phyloP scores from a whole-genome alignment of 2,888 invertebrate species.

The Scaeva pyrastri region DNA sequence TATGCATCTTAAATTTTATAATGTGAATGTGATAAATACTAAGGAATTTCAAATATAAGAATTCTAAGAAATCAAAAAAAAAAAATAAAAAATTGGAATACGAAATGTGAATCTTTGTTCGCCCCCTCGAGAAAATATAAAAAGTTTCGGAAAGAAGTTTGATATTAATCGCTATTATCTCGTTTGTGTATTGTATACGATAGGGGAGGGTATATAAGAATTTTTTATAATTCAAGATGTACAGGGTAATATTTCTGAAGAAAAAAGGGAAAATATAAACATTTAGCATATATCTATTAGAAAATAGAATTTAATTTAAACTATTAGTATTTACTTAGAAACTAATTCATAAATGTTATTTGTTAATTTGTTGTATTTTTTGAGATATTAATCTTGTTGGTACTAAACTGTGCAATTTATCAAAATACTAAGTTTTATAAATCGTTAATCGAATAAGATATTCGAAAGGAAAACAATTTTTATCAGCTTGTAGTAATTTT shows the following conservation, averaged over 20 bases:
- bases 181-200: not conserved
- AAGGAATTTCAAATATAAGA: constrained; percentile 23
- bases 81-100: not conserved
- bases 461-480: too few species aligned
- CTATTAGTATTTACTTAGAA: too few species aligned
- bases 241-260: constrained; percentile 4
- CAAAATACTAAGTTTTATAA: too few species aligned
- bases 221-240: not conserved
- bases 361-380: too few species aligned
- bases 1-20: constrained; percentile 18
- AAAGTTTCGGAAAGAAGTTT: constrained; percentile 4
- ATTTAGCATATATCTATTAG: too few species aligned
- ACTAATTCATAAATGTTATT: too few species aligned
- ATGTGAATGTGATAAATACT: constrained; percentile 21
- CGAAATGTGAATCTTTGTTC: not conserved
- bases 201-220: not conserved
- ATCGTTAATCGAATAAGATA: too few species aligned
- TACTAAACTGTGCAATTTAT: too few species aligned
- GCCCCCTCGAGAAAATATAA: not conserved
- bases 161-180: constrained; percentile 10
- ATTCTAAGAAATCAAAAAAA: not conserved
- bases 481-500: too few species aligned
- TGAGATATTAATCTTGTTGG: too few species aligned
- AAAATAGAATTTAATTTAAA: too few species aligned
- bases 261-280: too few species aligned